Evolutionary conservation across 2,888 invertebrate species (phyloP).

Genomic region (Julus scandinavius): DNA sequence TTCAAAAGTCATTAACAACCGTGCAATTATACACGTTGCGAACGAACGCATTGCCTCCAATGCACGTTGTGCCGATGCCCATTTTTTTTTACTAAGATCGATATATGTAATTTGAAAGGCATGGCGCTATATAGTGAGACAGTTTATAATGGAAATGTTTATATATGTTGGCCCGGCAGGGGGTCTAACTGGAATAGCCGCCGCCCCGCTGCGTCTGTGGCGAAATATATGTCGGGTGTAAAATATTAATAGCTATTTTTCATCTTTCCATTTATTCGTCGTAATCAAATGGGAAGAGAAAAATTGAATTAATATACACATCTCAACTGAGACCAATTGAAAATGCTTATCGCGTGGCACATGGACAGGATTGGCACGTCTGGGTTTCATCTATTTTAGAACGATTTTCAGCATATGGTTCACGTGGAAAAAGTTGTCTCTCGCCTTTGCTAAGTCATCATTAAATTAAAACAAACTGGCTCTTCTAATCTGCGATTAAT

Average conservation of each 20-base stretch:
- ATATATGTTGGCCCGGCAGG: constrained; percentile 47
- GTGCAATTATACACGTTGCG: constrained; percentile 21
- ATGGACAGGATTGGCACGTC: background rate
- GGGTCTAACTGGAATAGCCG: constrained; percentile 46
- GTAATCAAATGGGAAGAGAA: constrained; percentile 42
- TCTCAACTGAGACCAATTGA: constrained; percentile 15
- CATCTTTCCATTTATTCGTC: constrained; percentile 39
- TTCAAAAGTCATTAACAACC: constrained; percentile 42
- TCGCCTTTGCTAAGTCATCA: background rate
- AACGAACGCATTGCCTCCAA: constrained; percentile 34
- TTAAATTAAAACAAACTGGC: background rate
- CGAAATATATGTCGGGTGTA: constrained; percentile 44
- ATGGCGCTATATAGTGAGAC: background rate
- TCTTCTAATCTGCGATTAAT: background rate
- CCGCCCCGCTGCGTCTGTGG: constrained; percentile 47
- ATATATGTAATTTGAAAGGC: constrained; percentile 33
- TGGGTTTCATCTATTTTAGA: background rate
- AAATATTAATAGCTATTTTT: constrained; percentile 48
- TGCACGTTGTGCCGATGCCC: background rate
- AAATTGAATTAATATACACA: constrained; percentile 37
- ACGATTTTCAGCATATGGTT: background rate
- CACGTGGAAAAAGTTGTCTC: background rate
- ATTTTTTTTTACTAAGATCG: background rate
- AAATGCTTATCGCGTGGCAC: background rate
- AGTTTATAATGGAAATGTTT: constrained; percentile 48